Evolutionary conservation across 2,113 vertebrate genomes (phyloP).

Genomic region (Eonycteris spelaea): DNA sequence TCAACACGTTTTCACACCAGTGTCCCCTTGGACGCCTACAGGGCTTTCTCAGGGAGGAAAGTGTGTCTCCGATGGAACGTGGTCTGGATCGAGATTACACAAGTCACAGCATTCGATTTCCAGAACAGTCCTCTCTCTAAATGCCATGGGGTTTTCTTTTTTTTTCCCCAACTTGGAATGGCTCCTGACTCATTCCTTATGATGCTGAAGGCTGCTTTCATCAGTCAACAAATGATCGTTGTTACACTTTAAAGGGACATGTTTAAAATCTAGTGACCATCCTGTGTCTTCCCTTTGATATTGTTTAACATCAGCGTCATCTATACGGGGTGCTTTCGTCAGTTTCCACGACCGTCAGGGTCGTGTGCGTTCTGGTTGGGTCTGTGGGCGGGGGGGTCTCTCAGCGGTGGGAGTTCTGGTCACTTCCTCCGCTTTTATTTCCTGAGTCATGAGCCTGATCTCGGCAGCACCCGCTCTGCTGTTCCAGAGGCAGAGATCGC

Average conservation of each 20-base stretch:
- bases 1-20: no score
- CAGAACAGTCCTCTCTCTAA: not conserved
- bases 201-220: not conserved
- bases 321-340: not conserved
- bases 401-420: no score
- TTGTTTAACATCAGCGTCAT: not conserved
- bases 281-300: not conserved
- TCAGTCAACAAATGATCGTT: not conserved
- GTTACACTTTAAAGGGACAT: not conserved
- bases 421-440: not conserved
- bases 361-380: no score
- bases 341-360: not conserved
- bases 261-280: not conserved
- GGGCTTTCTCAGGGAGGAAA: not conserved
- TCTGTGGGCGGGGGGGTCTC: no score
- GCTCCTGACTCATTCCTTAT: not conserved
- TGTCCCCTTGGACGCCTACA: not conserved
- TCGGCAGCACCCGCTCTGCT: not conserved
- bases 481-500: not conserved
- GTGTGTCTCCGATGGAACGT: not conserved
- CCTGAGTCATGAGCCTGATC: no score
- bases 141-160: not conserved
- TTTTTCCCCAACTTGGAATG: not conserved
- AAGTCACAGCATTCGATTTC: not conserved
- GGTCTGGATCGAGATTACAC: not conserved